Evolutionary conservation across 1,140 invertebrate genomes (phyloP), one percentile per base, ranked within the genome.

Genomic region (Drosophila subobscura): DNA sequence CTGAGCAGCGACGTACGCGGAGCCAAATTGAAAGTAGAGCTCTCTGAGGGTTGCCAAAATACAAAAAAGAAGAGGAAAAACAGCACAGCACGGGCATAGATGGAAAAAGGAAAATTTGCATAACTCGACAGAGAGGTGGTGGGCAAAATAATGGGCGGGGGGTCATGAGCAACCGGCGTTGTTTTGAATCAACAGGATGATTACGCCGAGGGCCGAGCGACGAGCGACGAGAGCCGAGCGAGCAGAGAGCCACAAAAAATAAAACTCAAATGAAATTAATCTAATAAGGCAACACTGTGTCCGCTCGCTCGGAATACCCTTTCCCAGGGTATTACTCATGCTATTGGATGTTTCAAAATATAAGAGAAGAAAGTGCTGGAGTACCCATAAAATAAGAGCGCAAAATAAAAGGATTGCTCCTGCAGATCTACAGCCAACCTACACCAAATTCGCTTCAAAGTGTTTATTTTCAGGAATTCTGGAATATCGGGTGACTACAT

Each of bases 231-330:
- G 29, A 10, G 40, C 0, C 20, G 22, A 57, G 16, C 16, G 16
- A 0, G 16, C 16, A 20, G 16, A 20, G 16, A 37, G 25, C 33
- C 42, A 40, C 33, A 12, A 23, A 60, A 29, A 40, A 78, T 71
- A 85, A 76, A 81, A 85, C 75, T 63, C 40, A 77, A 90, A 88
- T 86, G 79, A 90, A 90, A 90, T 90, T 90, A 90, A 90, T 90
- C 86, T 80, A 90, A 90, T 90, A 90, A 90, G 73, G 86, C 86
- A 83, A 71, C 72, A 79, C 58, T 72, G 76, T 33, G 8, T 8
- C 1, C 8, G 29, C 16, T 20, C 16, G 16, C 16, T 10, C 12
- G 3, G 3, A 10, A 33, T 37, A 37, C 33, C 33, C 33, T 37
- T 37, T 12, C 33, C 10, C 3, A 12, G 33, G 3, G 10, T 4